phyloP scores from a whole-genome alignment of 2,797 vertebrate genomes.

The Enteromius trimaculatus region DNA sequence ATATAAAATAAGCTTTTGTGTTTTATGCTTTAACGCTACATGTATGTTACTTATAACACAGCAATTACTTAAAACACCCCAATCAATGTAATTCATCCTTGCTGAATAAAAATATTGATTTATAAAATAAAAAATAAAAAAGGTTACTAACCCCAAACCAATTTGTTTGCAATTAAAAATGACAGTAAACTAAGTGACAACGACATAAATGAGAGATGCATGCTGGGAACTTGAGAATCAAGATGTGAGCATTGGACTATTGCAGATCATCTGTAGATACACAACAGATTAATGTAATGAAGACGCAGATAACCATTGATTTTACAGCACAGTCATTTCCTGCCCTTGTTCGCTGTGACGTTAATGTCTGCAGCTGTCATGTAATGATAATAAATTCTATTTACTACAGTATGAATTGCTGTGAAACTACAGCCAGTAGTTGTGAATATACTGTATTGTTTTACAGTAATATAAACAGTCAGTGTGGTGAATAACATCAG shows the following conservation, averaged over 20 bases:
- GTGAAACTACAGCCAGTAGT: not conserved
- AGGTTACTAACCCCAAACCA: not conserved
- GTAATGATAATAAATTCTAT: not conserved
- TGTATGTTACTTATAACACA: not conserved
- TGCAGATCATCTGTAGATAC: not conserved
- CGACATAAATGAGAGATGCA: not conserved
- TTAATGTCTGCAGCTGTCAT: not conserved
- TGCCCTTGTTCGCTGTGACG: not conserved
- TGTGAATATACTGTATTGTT: not conserved
- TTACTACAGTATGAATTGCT: not conserved
- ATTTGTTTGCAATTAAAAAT: not conserved
- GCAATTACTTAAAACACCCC: not conserved
- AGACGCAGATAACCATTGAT: slow-evolving; percentile 5
- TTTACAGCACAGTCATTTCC: not conserved
- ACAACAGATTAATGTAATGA: not conserved
- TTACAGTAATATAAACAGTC: slow-evolving; percentile 49
- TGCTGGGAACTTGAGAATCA: not conserved
- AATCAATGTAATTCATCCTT: not conserved
- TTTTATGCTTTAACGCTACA: too few relatives aligned
- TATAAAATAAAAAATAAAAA: not conserved
- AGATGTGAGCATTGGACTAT: not conserved
- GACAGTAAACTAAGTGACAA: not conserved
- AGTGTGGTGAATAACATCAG: slow-evolving; percentile 44
- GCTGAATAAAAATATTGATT: not conserved
- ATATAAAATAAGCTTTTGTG: not conserved